Percentiles rank a stretch among this genome's conserved stretches.
Evolutionary conservation across 2,797 vertebrate species (phyloP).

Genomic region (Urosaurus nigricauda): DNA sequence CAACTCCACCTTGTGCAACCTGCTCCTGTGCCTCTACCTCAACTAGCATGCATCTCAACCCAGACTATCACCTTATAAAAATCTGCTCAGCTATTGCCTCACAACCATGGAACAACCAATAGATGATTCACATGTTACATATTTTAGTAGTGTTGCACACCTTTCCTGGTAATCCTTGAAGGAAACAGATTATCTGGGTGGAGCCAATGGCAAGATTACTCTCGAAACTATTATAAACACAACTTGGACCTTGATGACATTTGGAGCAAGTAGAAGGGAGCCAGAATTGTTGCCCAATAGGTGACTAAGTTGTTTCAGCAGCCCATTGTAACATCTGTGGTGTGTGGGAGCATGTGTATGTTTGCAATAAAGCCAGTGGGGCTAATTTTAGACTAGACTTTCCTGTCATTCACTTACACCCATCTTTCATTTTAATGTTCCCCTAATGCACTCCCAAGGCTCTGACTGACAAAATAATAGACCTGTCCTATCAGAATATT

Average conservation of each 20-base stretch:
- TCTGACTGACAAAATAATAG: slow-evolving; percentile 31
- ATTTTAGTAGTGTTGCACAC: neutral
- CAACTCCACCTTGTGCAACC: neutral
- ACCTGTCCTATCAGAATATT: neutral
- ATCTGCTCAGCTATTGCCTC: neutral
- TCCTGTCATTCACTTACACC: slow-evolving; percentile 5
- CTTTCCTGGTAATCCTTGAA: slow-evolving; percentile 6
- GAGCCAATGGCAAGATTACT: neutral
- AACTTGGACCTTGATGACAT: neutral
- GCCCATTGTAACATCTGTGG: neutral
- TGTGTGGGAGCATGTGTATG: neutral
- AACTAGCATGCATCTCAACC: neutral
- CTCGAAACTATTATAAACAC: neutral
- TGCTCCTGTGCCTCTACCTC: neutral
- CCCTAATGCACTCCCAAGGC: slow-evolving; percentile 4
- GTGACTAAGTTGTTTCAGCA: neutral
- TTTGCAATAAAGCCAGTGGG: neutral
- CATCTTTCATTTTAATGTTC: slow-evolving; percentile 30
- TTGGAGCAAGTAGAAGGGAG: neutral
- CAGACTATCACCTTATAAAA: neutral
- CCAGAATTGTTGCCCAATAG: neutral
- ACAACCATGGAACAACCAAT: neutral
- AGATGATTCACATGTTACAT: neutral
- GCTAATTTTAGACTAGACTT: neutral
- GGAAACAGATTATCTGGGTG: neutral